Conservation (phyloP, 2,797 vertebrate species). For the Ammospiza maritima region DNA sequence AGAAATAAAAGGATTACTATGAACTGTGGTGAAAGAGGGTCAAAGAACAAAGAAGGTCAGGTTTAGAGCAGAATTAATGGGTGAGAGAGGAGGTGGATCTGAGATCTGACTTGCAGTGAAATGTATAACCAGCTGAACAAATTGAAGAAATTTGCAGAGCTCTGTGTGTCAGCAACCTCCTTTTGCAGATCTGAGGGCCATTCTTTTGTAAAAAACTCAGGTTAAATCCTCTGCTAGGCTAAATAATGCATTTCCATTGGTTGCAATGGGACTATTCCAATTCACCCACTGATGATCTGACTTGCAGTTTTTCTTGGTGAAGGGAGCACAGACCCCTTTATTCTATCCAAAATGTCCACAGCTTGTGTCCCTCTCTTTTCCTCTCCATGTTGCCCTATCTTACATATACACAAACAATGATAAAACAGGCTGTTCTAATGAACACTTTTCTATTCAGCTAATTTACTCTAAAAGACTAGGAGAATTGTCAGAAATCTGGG, state of each 20-base stretch:
- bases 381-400: neutral
- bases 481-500: neutral
- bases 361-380: neutral
- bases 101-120: neutral
- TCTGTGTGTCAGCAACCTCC: neutral
- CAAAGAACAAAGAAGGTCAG: neutral
- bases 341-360: neutral
- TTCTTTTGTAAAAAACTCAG: neutral
- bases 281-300: neutral
- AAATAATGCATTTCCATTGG: neutral
- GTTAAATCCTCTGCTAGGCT: neutral
- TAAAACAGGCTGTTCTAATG: neutral
- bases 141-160: neutral
- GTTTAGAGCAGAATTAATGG: constrained; percentile 19
- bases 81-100: neutral
- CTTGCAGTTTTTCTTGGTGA: neutral
- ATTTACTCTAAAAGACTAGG: neutral
- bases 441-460: neutral
- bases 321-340: neutral
- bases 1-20: neutral
- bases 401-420: neutral
- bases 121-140: constrained; percentile 5
- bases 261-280: neutral
- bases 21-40: neutral
- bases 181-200: neutral